Conservation (phyloP, 2,888 invertebrate species). For the Ischnura elegans region DNA sequence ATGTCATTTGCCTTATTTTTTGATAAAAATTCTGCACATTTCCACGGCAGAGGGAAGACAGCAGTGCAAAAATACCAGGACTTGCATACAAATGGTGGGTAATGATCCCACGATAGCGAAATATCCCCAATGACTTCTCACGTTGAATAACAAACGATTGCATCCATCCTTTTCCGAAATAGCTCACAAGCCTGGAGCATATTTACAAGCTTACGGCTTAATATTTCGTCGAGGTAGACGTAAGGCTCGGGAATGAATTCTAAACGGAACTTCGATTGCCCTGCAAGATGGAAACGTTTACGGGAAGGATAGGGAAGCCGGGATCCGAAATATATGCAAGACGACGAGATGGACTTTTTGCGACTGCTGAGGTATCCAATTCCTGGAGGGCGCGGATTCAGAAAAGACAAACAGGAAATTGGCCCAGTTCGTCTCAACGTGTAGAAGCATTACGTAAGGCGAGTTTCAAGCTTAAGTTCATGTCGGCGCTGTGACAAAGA, state of each 20-base stretch:
- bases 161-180: not conserved
- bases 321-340: slow-evolving; percentile 15
- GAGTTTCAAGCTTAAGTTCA: not conserved
- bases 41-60: no score
- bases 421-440: not conserved
- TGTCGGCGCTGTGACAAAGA: not conserved
- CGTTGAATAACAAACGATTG: no score
- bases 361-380: not conserved
- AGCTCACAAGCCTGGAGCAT: not conserved
- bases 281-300: slow-evolving; percentile 4
- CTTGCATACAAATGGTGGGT: no score
- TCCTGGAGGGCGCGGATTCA: not conserved
- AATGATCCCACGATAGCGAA: no score
- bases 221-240: not conserved
- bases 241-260: not conserved
- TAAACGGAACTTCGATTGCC: not conserved
- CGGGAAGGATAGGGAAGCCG: no score
- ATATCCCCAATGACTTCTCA: no score
- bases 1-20: no score
- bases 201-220: not conserved
- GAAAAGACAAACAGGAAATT: not conserved
- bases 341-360: not conserved
- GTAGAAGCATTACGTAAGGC: not conserved
- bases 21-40: no score
- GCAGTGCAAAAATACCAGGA: no score